A percentile compares a stretch with the other conserved stretches of the same genome.
Evolutionary conservation across 2,113 vertebrate species (phyloP).

Genomic region (Glareola pratincola): DNA sequence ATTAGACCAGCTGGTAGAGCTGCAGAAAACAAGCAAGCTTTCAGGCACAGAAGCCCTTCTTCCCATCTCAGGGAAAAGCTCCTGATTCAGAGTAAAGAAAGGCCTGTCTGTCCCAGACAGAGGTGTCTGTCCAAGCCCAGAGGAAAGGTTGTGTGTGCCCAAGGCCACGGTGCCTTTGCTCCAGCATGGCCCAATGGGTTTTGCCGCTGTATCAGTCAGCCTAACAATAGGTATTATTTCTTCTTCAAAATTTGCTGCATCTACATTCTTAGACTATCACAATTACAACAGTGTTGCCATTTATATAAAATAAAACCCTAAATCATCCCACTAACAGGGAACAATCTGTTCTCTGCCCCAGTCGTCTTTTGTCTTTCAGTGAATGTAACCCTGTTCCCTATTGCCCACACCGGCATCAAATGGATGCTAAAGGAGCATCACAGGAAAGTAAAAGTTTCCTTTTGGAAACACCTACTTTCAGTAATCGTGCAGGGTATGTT

Average conservation of each 20-base stretch:
- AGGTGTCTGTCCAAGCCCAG: rapidly evolving
- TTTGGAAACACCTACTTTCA: not conserved
- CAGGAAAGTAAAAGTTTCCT: not conserved
- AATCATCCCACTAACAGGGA: not conserved
- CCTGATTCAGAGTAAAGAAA: not conserved
- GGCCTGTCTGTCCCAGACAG: not conserved
- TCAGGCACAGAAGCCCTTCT: not conserved
- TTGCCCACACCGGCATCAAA: not conserved
- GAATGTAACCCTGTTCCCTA: not conserved
- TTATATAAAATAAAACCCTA: not conserved
- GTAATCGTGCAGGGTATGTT: not conserved
- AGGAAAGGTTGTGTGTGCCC: not conserved
- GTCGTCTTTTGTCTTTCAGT: not conserved
- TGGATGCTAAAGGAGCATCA: not conserved
- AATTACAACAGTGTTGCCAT: not conserved
- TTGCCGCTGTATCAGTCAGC: not conserved
- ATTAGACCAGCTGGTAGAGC: not conserved
- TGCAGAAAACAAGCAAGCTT: not conserved
- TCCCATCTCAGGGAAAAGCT: not conserved
- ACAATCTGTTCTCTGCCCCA: not conserved
- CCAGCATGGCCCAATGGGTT: not conserved
- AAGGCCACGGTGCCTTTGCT: rapidly evolving
- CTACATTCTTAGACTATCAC: not conserved
- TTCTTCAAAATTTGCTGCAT: not conserved
- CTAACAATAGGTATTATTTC: not conserved